Evolutionary conservation across 2,113 vertebrate genomes (phyloP), one percentile per base, ranked within the genome.

Genomic region (Holacanthus passer): DNA sequence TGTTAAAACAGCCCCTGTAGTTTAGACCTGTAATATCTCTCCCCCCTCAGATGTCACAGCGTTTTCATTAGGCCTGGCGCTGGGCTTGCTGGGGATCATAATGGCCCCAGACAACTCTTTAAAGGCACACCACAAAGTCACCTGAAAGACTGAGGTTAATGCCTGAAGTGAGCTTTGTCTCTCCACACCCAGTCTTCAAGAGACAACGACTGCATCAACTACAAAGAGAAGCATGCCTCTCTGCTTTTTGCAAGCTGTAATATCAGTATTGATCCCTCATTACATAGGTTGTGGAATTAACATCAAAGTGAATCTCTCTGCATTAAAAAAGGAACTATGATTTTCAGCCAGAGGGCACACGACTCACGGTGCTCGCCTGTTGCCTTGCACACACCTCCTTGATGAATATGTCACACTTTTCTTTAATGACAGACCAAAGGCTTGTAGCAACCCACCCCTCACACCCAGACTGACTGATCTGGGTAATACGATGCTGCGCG

Each of bases 31-130:
- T 89, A 92, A 89, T 90, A 70, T 84, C 66, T 71, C 59, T 65
- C 50, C 74, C 74, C 67, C 77, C 77, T 91, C 63, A 85, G 87
- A 91, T 88, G 89, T 92, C 84, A 32, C 89, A 86, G 86, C 35
- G 32, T 94, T 94, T 93, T 94, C 93, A 93, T 95, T 95, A 93
- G 79, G 43, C 52, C 70, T 65, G 84, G 73, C 55, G 22, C 78
- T 83, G 43, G 64, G 64, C 69, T 80, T 58, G 73, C 87, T 82
- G 65, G 48, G 77, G 55, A 70, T 88, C 71, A 87, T 91, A 89
- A 89, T 87, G 72, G 80, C 78, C 83, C 45, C 24, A 80, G 75
- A 80, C 73, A 85, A 83, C 82, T 67, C 73, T 91, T 90, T 68
- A 89, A 90, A 92, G 83, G 89, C 70, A 43, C 68, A 87, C 72